These are phyloP conservation scores for Mayetiola destructor DNA, from an alignment of 2,888 invertebrate species.

Conservation along the genomic window DNA sequence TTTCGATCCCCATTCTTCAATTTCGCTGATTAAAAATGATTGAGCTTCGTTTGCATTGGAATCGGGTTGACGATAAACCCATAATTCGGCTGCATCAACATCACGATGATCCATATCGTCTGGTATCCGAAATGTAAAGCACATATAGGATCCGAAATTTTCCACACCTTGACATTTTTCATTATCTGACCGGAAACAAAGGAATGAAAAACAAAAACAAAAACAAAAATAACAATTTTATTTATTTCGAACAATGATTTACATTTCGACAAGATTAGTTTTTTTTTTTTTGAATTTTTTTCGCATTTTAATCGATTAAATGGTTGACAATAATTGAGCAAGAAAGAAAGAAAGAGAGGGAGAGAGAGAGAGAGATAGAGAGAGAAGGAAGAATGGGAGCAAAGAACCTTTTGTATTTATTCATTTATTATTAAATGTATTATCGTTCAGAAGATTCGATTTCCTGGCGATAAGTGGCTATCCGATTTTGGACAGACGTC, in stretches of 20 bases:
- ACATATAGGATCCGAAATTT: slow-evolving; percentile 45
- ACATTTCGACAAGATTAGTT: background rate
- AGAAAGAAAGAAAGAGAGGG: too few species aligned
- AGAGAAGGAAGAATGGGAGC: background rate
- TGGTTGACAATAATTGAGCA: too few species aligned
- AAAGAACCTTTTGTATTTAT: too few species aligned
- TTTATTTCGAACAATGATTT: background rate
- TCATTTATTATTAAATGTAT: too few species aligned
- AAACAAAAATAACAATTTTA: background rate
- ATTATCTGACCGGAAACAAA: slow-evolving; percentile 32
- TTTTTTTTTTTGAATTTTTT: background rate
- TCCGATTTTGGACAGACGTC: too few species aligned
- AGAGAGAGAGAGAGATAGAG: background rate
- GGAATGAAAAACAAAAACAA: slow-evolving; percentile 19
- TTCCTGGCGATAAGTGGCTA: too few species aligned
- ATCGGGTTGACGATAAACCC: slow-evolving; percentile 51
- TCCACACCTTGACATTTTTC: slow-evolving; percentile 36
- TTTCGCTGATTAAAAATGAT: slow-evolving; percentile 63
- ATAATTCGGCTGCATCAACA: slow-evolving; percentile 62
- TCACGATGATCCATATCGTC: slow-evolving; percentile 58
- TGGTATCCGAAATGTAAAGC: slow-evolving; percentile 63
- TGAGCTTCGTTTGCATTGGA: slow-evolving; percentile 36
- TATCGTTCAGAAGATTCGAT: too few species aligned
- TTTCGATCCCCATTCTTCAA: slow-evolving; percentile 57
- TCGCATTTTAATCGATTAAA: too few species aligned